Percentiles rank a stretch among this genome's conserved stretches.
Conservation (phyloP, 2,113 vertebrate genomes). For the Dunckerocampus dactyliophorus region DNA sequence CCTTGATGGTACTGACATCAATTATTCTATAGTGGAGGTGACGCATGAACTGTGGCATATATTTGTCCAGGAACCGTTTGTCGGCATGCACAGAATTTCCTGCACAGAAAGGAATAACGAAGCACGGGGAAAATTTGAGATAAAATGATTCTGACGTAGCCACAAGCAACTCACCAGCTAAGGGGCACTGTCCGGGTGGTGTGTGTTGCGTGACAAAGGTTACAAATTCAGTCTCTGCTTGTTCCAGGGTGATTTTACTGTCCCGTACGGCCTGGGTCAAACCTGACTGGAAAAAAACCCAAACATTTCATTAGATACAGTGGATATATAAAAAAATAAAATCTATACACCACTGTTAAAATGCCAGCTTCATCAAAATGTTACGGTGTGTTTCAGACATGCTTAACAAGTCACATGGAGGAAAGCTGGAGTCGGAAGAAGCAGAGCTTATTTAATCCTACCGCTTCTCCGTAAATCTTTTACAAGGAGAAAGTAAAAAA, state of each 20-base stretch:
- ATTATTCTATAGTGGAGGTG: conserved; percentile 84
- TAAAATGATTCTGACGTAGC: neutral
- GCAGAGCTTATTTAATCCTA: too few relatives aligned
- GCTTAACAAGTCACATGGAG: too few relatives aligned
- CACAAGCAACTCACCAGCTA: conserved; percentile 80
- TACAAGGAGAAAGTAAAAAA: too few relatives aligned
- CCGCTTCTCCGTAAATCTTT: too few relatives aligned
- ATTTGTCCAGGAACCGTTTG: conserved; percentile 91
- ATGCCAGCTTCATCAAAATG: too few relatives aligned
- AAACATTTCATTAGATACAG: neutral
- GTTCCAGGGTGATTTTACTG: conserved; percentile 84
- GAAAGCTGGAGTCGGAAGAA: too few relatives aligned
- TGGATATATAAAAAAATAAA: too few relatives aligned
- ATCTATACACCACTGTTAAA: too few relatives aligned
- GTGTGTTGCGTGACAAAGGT: conserved; percentile 93
- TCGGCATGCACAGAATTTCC: conserved; percentile 82
- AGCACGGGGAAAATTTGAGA: neutral
- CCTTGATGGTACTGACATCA: conserved; percentile 97
- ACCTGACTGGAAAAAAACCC: conserved; percentile 80
- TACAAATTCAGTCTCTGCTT: conserved; percentile 93
- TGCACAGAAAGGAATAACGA: conserved; percentile 22
- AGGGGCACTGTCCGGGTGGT: conserved; percentile 88
- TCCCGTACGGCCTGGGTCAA: conserved; percentile 90
- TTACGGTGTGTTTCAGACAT: too few relatives aligned
- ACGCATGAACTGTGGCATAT: conserved; percentile 94